phyloP scores from a whole-genome alignment of 2,113 vertebrate genomes.

The Mormyrus lacerda region DNA sequence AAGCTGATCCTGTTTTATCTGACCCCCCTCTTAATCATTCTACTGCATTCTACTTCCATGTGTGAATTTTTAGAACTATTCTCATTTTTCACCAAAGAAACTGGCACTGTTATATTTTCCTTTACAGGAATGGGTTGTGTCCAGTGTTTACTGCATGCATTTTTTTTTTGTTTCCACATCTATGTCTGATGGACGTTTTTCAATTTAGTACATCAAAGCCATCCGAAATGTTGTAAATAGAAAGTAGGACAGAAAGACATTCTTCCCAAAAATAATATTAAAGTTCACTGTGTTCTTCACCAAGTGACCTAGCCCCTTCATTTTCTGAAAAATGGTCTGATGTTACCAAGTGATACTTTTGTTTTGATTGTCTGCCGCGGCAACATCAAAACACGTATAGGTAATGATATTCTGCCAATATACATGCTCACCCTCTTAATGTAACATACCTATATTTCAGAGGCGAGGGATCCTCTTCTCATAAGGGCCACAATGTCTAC shows the following conservation, averaged over 20 bases:
- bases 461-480: not conserved
- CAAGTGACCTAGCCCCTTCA: not conserved
- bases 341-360: not conserved
- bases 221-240: not conserved
- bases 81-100: not conserved
- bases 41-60: constrained; percentile 5
- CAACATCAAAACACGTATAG: not conserved
- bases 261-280: not conserved
- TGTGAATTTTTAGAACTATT: constrained; percentile 9
- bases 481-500: not conserved
- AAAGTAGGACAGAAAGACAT: not conserved
- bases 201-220: not conserved
- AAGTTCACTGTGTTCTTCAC: not conserved
- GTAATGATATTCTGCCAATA: not conserved
- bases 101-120: not conserved
- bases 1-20: constrained; percentile 22
- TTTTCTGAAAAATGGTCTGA: not conserved
- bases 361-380: not conserved
- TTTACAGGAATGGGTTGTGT: not conserved
- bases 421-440: not conserved
- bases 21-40: constrained; percentile 23
- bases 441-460: not conserved
- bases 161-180: not conserved
- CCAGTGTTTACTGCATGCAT: not conserved
- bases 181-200: not conserved